Evolutionary conservation across 2,888 invertebrate genomes (phyloP).

Genomic region (Gastrophysa polygoni): DNA sequence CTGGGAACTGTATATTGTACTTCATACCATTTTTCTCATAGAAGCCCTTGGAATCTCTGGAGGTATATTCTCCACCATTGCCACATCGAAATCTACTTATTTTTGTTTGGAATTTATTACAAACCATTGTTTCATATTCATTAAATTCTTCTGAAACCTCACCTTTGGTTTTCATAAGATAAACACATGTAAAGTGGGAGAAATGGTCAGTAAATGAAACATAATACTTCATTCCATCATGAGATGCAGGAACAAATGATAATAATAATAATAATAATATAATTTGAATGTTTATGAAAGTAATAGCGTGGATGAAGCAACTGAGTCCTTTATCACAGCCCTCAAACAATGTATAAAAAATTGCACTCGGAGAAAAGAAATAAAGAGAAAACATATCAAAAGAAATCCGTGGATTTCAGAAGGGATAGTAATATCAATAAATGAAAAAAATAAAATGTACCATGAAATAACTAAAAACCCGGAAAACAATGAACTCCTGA

Average conservation of each 20-base stretch:
- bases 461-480: no score
- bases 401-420: no score
- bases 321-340: no score
- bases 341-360: no score
- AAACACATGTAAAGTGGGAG: conserved; percentile 35
- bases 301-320: no score
- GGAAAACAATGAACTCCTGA: no score
- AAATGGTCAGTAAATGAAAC: conserved; percentile 41
- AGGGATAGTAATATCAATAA: no score
- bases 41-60: conserved; percentile 25
- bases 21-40: conserved; percentile 32
- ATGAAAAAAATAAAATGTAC: no score
- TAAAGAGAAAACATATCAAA: no score
- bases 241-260: conserved; percentile 44
- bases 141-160: conserved; percentile 33
- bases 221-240: conserved; percentile 38
- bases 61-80: conserved; percentile 31
- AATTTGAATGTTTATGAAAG: no score
- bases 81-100: conserved; percentile 34
- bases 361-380: no score
- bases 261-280: no score
- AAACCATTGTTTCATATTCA: conserved; percentile 31
- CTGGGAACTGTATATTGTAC: conserved; percentile 33
- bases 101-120: conserved; percentile 34
- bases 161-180: conserved; percentile 36